Conservation (phyloP, 2,113 vertebrate species). For the Perccottus glenii region DNA sequence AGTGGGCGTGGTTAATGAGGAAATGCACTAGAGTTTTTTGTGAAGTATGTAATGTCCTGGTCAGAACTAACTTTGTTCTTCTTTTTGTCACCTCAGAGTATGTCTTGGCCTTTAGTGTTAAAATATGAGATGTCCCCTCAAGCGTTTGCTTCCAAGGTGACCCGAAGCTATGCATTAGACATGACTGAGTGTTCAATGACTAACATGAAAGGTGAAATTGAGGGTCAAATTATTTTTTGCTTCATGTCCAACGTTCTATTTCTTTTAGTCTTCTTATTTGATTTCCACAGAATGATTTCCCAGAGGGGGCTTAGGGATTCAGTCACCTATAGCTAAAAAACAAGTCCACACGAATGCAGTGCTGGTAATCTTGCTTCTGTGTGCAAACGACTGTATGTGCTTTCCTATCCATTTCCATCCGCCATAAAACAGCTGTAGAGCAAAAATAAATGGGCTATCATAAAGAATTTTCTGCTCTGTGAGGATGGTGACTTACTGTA, state of each 20-base stretch:
- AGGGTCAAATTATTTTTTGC: background rate
- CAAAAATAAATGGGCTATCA: background rate
- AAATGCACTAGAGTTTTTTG: no score
- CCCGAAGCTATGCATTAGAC: constrained; percentile 3
- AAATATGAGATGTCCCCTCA: background rate
- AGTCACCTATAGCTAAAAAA: background rate
- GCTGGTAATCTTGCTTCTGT: constrained; percentile 3
- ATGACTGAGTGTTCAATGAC: background rate
- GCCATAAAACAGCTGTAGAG: background rate
- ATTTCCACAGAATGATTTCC: background rate
- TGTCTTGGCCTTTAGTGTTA: background rate
- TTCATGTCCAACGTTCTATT: constrained; percentile 6
- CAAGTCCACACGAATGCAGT: background rate
- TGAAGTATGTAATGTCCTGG: no score
- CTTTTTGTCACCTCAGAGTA: no score
- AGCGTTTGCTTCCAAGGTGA: background rate
- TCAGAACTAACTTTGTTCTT: no score
- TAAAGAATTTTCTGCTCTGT: background rate
- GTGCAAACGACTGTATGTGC: background rate
- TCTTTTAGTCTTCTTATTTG: constrained; percentile 5
- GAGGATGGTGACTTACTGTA: background rate
- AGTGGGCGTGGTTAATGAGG: no score
- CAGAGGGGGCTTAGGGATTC: background rate
- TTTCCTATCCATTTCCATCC: background rate
- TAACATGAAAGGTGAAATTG: constrained; percentile 12